Base-by-base conservation (phyloP, 2,113 vertebrate genomes). In the Oncorhynchus tshawytscha region DNA sequence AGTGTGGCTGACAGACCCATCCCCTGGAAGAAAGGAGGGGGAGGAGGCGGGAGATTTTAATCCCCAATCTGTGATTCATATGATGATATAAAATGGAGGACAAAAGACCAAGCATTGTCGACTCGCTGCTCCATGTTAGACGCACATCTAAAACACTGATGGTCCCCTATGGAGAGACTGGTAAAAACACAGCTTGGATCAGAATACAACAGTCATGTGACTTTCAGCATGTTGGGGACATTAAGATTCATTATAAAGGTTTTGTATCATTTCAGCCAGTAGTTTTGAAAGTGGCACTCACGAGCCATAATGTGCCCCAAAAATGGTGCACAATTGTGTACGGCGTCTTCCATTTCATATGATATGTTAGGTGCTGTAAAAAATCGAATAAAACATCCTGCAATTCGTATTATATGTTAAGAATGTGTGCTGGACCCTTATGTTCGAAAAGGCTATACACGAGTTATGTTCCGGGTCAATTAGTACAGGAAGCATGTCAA, bases 61-160 rank as follows among this genome's bases (percentile, higher is more conserved):
- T 60, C 15, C 59, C n/a, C n/a, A 90, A 90, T 87, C 90, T 90
- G 89, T 86, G 86, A 91, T 92, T 93, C 91, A 89, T 93, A 88
- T 88, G 85, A 92, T 90, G 92, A 93, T 93, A 93, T 93, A 93
- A 94, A 92, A 91, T 79, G 82, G 27, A 90, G n/a, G 1, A 87
- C 88, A 87, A 87, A 90, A 89, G 82, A 90, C 74, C 81, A 84
- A 88, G 88, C 20, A 89, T 83, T 82, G 76, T 86, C 75, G 29
- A 34, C 66, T 16, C 81, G 85, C 88, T 79, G 69, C 72, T 80
- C 25, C 54, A 49, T 27, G 59, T 67, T 73, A 80, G 71, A 74
- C 72, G 72, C 80, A 76, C 74, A 86, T 86, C 78, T 75, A 66
- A 69, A 82, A 69, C 75, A 45, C 76, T 75, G 76, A 85, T 79